Base-by-base conservation (phyloP, 2,888 invertebrate species). In the Tridacna crocea region DNA sequence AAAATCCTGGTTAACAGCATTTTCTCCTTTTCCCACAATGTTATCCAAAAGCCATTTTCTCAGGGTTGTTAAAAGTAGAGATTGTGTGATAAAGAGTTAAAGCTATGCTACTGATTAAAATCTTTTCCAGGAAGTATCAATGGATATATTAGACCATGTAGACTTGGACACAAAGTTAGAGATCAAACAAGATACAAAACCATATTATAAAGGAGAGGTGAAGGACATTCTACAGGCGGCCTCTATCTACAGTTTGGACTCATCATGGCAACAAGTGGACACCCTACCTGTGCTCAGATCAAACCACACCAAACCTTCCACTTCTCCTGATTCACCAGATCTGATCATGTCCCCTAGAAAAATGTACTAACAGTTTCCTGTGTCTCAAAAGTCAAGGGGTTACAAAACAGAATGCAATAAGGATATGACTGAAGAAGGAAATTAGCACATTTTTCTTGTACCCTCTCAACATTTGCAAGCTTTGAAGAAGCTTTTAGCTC, bases 111-210 rank as follows among this genome's bases (percentile, higher is more conserved):
- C 36, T 4, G 2, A 8, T 36, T 36, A 4, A 2, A 4, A 36
- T 36, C 36, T 8, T 8, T 36, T 65, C 19, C 68, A 82, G 82
- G 72, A 27, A 70, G 81, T 77, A 24, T 77, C 83, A 13, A 85
- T 87, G 85, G 88, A 89, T 72, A 83, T 89, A 48, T 72, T 89
- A 58, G 88, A 89, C 26, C 85, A 83, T 73, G 77, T 88, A 46
- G 88, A 88, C 72, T 68, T 75, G 26, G 63, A 70, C 26, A 48
- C 26, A n/a, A 61, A 63, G 13, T 58, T 68, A 70, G 58, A 74
- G 1, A 19, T 19, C n/a, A 61, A 70, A 19, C 22, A 22, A 51
- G 51, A 36, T 46, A 46, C 36, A 36, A 46, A 24, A 8, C 70
- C 48, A 15, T 51, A 22, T 22, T 48, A 51, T 13, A 24, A 0